Percentiles rank a stretch among this genome's conserved stretches.
Conservation (phyloP, 2,888 invertebrate species). For the Dendrolimus houi region DNA sequence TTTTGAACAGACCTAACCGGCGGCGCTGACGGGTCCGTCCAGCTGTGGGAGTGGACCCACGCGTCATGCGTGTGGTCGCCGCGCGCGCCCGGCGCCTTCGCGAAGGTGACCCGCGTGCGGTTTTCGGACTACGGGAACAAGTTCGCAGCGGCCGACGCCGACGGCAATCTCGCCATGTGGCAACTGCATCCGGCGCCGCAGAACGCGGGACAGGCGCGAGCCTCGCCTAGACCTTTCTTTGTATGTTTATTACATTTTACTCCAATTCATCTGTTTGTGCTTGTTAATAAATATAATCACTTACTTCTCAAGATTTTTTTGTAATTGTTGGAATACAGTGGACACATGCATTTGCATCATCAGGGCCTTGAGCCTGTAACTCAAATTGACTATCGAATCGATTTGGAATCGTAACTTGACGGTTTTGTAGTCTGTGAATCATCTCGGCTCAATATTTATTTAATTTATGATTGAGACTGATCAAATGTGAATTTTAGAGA, state of each 20-base stretch:
- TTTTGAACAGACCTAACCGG: conserved; percentile 87
- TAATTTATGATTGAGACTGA: too few species aligned
- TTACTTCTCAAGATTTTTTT: too few species aligned
- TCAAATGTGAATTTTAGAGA: too few species aligned
- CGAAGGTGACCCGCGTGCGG: conserved; percentile 95
- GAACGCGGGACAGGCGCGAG: conserved; percentile 72
- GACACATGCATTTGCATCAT: too few species aligned
- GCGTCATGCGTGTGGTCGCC: conserved; percentile 92
- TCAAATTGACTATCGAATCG: too few species aligned
- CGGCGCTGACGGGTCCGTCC: conserved; percentile 96
- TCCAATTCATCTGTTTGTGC: too few species aligned
- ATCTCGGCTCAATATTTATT: too few species aligned
- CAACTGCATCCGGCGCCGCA: conserved; percentile 85
- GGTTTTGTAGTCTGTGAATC: too few species aligned
- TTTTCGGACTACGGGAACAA: conserved; percentile 98
- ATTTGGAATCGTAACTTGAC: too few species aligned
- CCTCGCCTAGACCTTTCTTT: conserved; percentile 84
- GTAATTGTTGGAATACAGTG: too few species aligned
- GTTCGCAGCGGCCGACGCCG: conserved; percentile 98
- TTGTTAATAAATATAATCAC: too few species aligned
- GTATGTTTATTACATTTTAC: conserved; percentile 70
- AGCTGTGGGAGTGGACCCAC: conserved; percentile 99
- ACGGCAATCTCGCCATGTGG: conserved; percentile 97
- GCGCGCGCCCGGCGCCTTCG: conserved; percentile 94
- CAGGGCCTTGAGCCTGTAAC: too few species aligned